phyloP scores from a whole-genome alignment of 35 echinoderm and acorn worm species.

The Antedon bifida region DNA sequence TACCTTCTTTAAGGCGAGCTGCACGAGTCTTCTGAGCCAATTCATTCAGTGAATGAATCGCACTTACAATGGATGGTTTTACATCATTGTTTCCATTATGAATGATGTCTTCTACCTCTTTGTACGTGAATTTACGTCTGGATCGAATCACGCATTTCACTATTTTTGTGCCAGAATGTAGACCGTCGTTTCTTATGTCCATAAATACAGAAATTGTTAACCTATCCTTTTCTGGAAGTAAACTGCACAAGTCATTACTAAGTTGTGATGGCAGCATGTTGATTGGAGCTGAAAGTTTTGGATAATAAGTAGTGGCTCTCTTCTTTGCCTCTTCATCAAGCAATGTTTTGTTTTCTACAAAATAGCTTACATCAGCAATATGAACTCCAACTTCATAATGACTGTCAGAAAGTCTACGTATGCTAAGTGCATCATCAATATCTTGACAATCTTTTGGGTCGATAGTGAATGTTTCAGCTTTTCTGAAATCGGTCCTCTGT shows the following conservation, averaged over 20 bases:
- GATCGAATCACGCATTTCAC: constrained; percentile 44
- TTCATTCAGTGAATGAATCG: too few species aligned
- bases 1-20: too few species aligned
- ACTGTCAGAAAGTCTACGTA: constrained; percentile 18
- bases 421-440: constrained; percentile 84
- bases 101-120: constrained; percentile 36
- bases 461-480: constrained; percentile 45
- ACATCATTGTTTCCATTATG: too few species aligned
- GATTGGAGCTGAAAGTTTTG: constrained; percentile 25
- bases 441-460: constrained; percentile 56
- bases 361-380: constrained; percentile 91
- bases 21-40: too few species aligned
- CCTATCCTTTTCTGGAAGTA: constrained; percentile 32
- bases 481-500: constrained; percentile 33
- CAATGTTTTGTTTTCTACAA: constrained; percentile 39
- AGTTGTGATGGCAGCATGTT: constrained; percentile 68
- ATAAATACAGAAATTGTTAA: constrained; percentile 62
- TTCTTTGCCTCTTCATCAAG: too few species aligned
- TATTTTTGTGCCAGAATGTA: constrained; percentile 18
- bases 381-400: constrained; percentile 54
- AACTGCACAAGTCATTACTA: constrained; percentile 47
- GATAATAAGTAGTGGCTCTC: constrained; percentile 57
- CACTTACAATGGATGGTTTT: too few species aligned
- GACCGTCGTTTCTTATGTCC: constrained; percentile 32
- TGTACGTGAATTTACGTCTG: constrained; percentile 34